Base-by-base conservation (phyloP, 2,113 vertebrate species). In the Rhinoptilus africanus region DNA sequence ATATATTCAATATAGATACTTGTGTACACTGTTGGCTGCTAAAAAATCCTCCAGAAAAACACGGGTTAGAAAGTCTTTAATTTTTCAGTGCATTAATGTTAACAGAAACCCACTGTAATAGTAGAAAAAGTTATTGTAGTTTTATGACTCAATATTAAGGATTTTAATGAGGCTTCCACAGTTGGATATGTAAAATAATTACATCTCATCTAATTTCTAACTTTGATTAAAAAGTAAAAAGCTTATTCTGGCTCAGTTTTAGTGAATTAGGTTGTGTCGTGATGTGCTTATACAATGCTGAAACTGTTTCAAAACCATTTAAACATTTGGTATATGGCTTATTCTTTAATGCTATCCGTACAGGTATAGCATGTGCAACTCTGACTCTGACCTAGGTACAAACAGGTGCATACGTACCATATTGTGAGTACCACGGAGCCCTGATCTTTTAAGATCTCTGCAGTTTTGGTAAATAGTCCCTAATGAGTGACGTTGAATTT, bases 121-220 rank as follows among this genome's bases (percentile, higher is more conserved):
- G 53, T 6, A 28, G 66, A 73, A 85, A 22, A 89, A 83, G 18
- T 53, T 81, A 87, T 69, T 91, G 80, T 59, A 6, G 4, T 68
- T 95, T 93, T 96, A 91, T 89, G 95, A 66, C 71, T 78, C 66
- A 88, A 78, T 88, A 85, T 64, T 84, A 89, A 91, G 66, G 50
- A 54, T 88, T 94, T 94, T 76, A 95, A 94, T 77, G 77, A 94
- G 41, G 45, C 34, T 92, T 97, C 72, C 67, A 51, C 66, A 73
- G 81, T 56, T 73, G 56, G 69, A 68, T 92, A 83, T 95, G 54
- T 92, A 92, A 94, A 95, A 96, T 95, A 94, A 95, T 94, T 88
- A 60, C 50, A 82, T 95, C 43, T 75, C 54, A 83, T 94, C 71
- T 69, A n/a, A 88, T 74, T 89, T 91, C 76, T 85, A 88, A 63